Conservation (phyloP, 2,113 vertebrate species). For the Siphamia tubifer region DNA sequence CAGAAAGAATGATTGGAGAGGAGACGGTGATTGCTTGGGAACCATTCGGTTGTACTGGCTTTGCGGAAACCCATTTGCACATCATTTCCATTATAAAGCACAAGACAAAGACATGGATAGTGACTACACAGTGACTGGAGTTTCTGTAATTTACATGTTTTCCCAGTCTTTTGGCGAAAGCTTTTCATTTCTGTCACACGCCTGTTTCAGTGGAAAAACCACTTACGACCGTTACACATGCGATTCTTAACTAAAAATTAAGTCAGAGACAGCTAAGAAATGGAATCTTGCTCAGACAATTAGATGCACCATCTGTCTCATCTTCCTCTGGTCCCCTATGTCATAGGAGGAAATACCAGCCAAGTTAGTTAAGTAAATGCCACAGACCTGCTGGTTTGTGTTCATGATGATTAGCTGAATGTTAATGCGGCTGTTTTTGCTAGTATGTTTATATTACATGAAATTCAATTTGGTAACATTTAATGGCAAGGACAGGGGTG, state of each 20-base stretch:
- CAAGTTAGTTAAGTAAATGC: conserved; percentile 65
- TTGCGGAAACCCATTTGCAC: conserved; percentile 53
- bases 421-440: conserved; percentile 39
- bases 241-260: conserved; percentile 45
- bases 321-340: conserved; percentile 46
- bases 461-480: conserved; percentile 28
- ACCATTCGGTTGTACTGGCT: conserved; percentile 40
- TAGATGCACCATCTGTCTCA: conserved; percentile 65
- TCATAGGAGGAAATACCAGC: conserved; percentile 56
- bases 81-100: conserved; percentile 69
- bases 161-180: conserved; percentile 26
- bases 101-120: conserved; percentile 53
- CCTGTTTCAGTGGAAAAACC: conserved; percentile 47
- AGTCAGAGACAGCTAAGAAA: conserved; percentile 45
- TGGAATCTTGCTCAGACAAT: conserved; percentile 58
- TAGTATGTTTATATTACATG: conserved; percentile 9
- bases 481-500: conserved; percentile 45
- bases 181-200: conserved; percentile 44
- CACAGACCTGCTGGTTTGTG: conserved; percentile 43
- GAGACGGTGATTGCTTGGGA: conserved; percentile 40
- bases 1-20: conserved; percentile 24
- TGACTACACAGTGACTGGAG: conserved; percentile 14
- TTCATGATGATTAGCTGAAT: conserved; percentile 29
- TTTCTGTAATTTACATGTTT: conserved; percentile 48
- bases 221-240: conserved; percentile 26